phyloP scores from a whole-genome alignment of 1,140 invertebrate species.

The Scaptomyza pallida region DNA sequence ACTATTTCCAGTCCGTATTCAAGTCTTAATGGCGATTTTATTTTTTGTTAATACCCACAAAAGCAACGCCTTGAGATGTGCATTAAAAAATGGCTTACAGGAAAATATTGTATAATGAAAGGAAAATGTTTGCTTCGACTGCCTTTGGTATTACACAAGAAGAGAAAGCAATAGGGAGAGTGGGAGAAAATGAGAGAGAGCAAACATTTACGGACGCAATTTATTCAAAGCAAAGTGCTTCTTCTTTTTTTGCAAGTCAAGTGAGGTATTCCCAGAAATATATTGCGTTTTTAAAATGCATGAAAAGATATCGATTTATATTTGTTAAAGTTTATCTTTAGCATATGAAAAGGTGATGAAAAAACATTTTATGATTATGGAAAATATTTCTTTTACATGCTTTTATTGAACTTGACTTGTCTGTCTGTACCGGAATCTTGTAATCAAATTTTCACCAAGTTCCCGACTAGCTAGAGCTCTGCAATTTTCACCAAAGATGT shows the following conservation, averaged over 20 bases:
- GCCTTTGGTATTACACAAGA: constrained; percentile 13
- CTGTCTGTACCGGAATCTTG: too few relatives aligned
- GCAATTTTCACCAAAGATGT: too few relatives aligned
- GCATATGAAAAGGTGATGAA: not conserved
- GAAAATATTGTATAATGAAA: constrained; percentile 8
- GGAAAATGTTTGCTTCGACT: constrained; percentile 25
- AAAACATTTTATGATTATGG: too few relatives aligned
- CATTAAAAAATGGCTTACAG: constrained; percentile 46
- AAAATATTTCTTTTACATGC: too few relatives aligned
- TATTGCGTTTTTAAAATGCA: not conserved
- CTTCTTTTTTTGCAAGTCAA: constrained; percentile 32
- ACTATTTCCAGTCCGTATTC: constrained; percentile 40
- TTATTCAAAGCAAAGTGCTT: constrained; percentile 5
- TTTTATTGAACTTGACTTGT: too few relatives aligned
- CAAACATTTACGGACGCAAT: constrained; percentile 1
- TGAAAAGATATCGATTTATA: not conserved
- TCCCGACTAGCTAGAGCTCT: too few relatives aligned
- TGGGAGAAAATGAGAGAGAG: not conserved
- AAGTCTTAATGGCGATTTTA: constrained; percentile 51
- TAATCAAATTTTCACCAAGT: too few relatives aligned
- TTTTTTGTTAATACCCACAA: constrained; percentile 31
- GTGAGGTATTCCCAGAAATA: constrained; percentile 15
- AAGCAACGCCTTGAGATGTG: constrained; percentile 42
- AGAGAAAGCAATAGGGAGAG: too few relatives aligned
- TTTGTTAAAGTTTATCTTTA: not conserved